Conservation (phyloP, 2,888 invertebrate genomes). For the Deilephila elpenor region DNA sequence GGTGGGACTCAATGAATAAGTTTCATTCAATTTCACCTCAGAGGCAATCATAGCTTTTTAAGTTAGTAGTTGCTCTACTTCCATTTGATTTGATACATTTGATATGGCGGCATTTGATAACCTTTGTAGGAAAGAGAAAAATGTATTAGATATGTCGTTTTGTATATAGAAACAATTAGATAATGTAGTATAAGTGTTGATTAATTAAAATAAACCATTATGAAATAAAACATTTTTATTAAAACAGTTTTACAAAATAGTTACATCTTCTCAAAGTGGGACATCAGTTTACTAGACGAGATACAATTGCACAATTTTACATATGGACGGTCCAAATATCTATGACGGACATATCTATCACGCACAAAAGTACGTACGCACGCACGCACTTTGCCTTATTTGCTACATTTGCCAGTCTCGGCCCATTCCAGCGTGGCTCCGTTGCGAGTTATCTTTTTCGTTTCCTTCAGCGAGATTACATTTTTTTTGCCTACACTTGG, state of each 20-base stretch:
- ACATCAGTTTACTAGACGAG: background rate
- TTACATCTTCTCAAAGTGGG: slow-evolving; percentile 10
- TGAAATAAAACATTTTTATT: slow-evolving; percentile 33
- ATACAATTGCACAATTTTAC: background rate
- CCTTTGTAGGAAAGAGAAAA: no score
- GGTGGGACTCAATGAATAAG: no score
- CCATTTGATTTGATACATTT: no score
- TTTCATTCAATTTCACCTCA: no score
- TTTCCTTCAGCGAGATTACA: background rate
- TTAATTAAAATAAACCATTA: slow-evolving; percentile 9
- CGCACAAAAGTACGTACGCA: background rate
- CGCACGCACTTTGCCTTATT: no score
- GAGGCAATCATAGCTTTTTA: no score
- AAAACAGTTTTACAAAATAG: slow-evolving; percentile 29
- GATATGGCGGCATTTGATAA: no score
- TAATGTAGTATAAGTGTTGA: slow-evolving; percentile 13
- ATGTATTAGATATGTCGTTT: background rate
- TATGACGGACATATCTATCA: background rate
- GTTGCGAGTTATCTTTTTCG: background rate
- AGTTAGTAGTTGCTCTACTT: no score
- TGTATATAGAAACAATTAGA: slow-evolving; percentile 11
- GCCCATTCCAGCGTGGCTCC: background rate
- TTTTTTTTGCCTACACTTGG: background rate
- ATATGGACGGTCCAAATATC: no score
- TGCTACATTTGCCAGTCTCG: background rate